These are phyloP conservation scores for Neoseiulus cucumeris DNA, from an alignment of 1,140 invertebrate genomes.

Conservation along the genomic window DNA sequence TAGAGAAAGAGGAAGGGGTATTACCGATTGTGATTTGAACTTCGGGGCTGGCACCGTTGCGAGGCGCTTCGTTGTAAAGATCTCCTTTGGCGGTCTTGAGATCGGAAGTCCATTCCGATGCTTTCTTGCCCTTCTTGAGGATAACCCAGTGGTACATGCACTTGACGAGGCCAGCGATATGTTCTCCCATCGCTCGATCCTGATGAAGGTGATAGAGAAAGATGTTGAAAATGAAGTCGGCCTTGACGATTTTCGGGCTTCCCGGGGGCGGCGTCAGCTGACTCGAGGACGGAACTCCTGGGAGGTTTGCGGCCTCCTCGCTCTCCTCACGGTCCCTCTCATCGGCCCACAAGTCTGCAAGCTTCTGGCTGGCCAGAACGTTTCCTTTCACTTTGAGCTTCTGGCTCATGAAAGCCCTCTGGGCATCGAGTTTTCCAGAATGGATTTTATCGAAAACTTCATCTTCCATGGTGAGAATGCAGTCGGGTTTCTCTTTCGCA, in stretches of 20 bases:
- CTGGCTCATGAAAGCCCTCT: slow-evolving; percentile 66
- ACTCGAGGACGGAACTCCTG: neutral
- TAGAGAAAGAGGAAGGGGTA: slow-evolving; percentile 54
- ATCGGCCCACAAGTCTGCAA: slow-evolving; percentile 39
- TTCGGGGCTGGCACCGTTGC: neutral
- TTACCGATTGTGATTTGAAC: slow-evolving; percentile 7
- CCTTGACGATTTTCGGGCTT: slow-evolving; percentile 14
- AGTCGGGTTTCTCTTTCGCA: slow-evolving; percentile 56
- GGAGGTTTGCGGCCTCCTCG: neutral
- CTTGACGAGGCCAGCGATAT: slow-evolving; percentile 42
- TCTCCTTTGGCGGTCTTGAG: slow-evolving; percentile 54
- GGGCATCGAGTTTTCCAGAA: slow-evolving; percentile 61
- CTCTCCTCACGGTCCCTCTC: slow-evolving; percentile 5
- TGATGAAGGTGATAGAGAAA: slow-evolving; percentile 49
- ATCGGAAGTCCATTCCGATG: slow-evolving; percentile 51
- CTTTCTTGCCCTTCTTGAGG: slow-evolving; percentile 48
- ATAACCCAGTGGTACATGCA: slow-evolving; percentile 59
- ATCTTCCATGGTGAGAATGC: slow-evolving; percentile 64
- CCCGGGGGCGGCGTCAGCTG: neutral
- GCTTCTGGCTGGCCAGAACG: slow-evolving; percentile 72
- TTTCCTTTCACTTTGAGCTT: slow-evolving; percentile 77
- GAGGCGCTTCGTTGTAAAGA: slow-evolving; percentile 22
- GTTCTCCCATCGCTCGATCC: slow-evolving; percentile 48
- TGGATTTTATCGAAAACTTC: slow-evolving; percentile 52
- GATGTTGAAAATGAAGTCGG: slow-evolving; percentile 52